Evolutionary conservation across 2,888 invertebrate genomes (phyloP).

Genomic region (Hypercompe scribonia): DNA sequence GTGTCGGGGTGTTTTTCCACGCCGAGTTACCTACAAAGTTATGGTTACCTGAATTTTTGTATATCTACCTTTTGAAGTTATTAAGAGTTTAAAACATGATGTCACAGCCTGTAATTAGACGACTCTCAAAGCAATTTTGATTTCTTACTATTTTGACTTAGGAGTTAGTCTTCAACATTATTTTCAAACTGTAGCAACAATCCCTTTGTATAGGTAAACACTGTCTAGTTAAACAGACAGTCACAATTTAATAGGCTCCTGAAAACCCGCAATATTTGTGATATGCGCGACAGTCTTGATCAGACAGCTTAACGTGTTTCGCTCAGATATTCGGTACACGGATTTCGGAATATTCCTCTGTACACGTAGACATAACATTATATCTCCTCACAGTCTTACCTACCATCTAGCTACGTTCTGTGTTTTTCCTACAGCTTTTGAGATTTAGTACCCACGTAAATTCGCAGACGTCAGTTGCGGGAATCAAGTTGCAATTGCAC

Average conservation of each 20-base stretch:
- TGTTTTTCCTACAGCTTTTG: not conserved
- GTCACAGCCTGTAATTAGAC: not conserved
- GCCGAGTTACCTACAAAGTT: not conserved
- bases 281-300: not conserved
- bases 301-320: conserved; percentile 4
- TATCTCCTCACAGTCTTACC: not conserved
- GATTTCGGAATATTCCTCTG: not conserved
- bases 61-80: not conserved
- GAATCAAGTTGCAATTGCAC: not conserved
- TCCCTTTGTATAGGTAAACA: not conserved
- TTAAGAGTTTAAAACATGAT: not conserved
- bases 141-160: not conserved
- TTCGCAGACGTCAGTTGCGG: not conserved
- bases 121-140: not conserved
- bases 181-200: not conserved
- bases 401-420: not conserved
- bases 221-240: not conserved
- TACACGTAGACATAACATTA: not conserved
- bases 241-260: not conserved
- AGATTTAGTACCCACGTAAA: not conserved
- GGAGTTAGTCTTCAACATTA: not conserved
- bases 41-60: not conserved
- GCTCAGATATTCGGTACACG: not conserved
- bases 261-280: not conserved
- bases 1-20: not conserved